phyloP scores from a whole-genome alignment of 64 coral and sea anemone species.

The Porites australiensis region DNA sequence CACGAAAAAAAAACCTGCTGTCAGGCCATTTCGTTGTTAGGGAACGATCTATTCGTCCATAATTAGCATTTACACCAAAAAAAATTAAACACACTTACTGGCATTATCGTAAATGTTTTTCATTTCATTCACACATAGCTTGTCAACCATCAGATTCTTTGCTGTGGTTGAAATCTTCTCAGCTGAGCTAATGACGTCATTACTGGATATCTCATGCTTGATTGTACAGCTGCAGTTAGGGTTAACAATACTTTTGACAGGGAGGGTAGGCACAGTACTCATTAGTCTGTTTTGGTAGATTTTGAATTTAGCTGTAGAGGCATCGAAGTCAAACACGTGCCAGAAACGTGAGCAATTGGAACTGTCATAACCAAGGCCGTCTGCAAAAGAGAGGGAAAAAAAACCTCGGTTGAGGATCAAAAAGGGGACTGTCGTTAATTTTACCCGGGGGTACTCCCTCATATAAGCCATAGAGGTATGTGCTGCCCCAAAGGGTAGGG shows the following conservation, averaged over 20 bases:
- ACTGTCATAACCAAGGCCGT: constrained; percentile 60
- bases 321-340: constrained; percentile 87
- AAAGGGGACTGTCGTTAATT: too few relatives aligned
- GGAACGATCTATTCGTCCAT: too few relatives aligned
- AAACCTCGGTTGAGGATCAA: background rate
- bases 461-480: too few relatives aligned
- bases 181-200: constrained; percentile 73
- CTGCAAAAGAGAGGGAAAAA: constrained; percentile 19
- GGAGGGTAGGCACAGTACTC: constrained; percentile 13
- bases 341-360: constrained; percentile 85
- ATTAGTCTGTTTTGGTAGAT: constrained; percentile 69
- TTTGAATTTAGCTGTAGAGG: constrained; percentile 87
- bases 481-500: too few relatives aligned
- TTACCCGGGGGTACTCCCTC: too few relatives aligned
- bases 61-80: background rate
- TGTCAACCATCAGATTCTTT: constrained; percentile 76
- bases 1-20: too few relatives aligned
- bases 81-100: constrained; percentile 50
- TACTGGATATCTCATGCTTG: constrained; percentile 47
- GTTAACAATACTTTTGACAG: constrained; percentile 53
- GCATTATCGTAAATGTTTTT: constrained; percentile 74
- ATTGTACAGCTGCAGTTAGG: constrained; percentile 79
- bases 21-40: too few relatives aligned
- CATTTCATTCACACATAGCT: constrained; percentile 88
- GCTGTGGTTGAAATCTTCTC: constrained; percentile 62